Conservation (phyloP, 2,113 vertebrate genomes). For the Baryphthengus martii region DNA sequence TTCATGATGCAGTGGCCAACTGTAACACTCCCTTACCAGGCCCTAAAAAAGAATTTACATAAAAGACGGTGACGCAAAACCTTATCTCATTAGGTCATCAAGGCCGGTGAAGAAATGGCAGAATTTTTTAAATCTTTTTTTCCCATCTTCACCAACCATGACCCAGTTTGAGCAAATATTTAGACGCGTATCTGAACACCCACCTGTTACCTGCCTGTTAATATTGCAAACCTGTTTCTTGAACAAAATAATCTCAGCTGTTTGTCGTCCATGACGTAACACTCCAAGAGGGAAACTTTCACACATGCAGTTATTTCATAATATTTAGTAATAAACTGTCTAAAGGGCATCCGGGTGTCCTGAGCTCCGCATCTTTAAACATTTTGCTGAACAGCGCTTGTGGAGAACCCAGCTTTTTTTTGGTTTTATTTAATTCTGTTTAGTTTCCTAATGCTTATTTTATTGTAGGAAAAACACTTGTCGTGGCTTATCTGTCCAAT, state of each 20-base stretch:
- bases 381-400: neutral
- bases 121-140: neutral
- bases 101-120: neutral
- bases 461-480: conserved; percentile 71
- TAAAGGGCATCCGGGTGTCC: neutral
- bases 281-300: neutral
- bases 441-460: neutral
- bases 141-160: neutral
- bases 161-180: neutral
- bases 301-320: neutral
- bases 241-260: neutral
- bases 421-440: neutral
- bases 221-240: neutral
- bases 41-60: conserved; percentile 18
- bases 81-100: neutral
- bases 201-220: no score
- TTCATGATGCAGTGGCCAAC: neutral
- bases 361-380: neutral
- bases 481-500: conserved; percentile 67
- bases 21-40: neutral
- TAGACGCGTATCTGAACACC: neutral
- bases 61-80: neutral
- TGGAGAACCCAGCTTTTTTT: neutral
- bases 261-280: neutral
- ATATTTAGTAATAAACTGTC: neutral